These are phyloP conservation scores for Trematocara unimaculatum DNA, from an alignment of 2,113 vertebrate species.

Conservation along the genomic window DNA sequence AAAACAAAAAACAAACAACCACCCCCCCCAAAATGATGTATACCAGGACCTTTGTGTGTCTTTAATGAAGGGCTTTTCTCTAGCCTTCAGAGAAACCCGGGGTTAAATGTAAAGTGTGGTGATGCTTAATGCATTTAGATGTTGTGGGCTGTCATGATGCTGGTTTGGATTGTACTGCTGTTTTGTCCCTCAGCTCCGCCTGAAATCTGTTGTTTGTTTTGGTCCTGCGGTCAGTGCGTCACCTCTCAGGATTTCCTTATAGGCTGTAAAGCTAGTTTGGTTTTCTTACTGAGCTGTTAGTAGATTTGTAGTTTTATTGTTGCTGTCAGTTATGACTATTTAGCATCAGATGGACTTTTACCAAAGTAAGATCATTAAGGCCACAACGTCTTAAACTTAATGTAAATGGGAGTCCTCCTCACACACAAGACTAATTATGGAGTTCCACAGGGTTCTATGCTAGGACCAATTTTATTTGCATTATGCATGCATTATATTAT, in stretches of 20 bases:
- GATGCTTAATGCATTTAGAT: neutral
- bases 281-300: neutral
- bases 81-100: neutral
- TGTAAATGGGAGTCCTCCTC: neutral
- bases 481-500: neutral
- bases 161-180: neutral
- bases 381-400: neutral
- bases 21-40: neutral
- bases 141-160: neutral
- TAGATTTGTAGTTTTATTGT: neutral
- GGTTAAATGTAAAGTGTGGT: neutral
- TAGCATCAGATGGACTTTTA: neutral
- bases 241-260: neutral
- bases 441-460: neutral
- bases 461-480: neutral
- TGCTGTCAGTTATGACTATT: neutral
- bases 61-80: neutral
- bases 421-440: neutral
- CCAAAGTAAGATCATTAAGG: neutral
- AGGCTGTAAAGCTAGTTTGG: neutral
- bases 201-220: neutral
- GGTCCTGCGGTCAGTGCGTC: neutral
- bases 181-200: neutral
- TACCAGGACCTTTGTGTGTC: neutral
- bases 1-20: rapidly evolving